Percentiles rank a stretch among this genome's conserved stretches.
These are phyloP conservation scores for Sarcophaga variegata DNA, from an alignment of 2,888 invertebrate species.

Conservation along the genomic window DNA sequence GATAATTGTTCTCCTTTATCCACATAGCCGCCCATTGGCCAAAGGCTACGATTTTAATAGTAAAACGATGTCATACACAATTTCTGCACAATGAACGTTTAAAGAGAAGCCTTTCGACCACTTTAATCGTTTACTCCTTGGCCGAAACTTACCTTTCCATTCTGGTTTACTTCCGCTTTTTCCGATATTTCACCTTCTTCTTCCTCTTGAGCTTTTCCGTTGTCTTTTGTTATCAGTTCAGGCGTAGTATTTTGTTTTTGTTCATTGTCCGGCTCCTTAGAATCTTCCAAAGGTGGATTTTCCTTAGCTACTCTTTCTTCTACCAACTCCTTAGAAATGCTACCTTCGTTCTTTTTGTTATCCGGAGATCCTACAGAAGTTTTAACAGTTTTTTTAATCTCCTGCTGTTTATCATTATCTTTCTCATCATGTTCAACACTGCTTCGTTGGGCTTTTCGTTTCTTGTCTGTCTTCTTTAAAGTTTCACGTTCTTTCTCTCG, in stretches of 20 bases:
- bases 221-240: neutral
- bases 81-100: neutral
- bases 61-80: neutral
- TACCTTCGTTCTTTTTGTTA: neutral
- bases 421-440: neutral
- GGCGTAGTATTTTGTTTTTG: neutral
- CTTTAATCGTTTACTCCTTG: neutral
- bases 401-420: neutral
- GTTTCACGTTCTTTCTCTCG: neutral
- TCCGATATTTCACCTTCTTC: slow-evolving; percentile 40
- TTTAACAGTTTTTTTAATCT: neutral
- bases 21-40: no score
- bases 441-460: neutral
- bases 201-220: neutral
- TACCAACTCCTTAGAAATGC: neutral
- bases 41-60: no score
- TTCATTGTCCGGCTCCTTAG: neutral
- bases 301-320: neutral
- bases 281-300: neutral
- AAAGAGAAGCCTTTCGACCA: neutral
- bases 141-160: slow-evolving; percentile 14
- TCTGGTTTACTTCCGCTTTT: neutral
- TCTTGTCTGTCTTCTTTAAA: neutral
- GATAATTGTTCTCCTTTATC: neutral
- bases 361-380: neutral